Base-by-base conservation (phyloP, 1,140 invertebrate genomes). In the Philaenus spumarius region DNA sequence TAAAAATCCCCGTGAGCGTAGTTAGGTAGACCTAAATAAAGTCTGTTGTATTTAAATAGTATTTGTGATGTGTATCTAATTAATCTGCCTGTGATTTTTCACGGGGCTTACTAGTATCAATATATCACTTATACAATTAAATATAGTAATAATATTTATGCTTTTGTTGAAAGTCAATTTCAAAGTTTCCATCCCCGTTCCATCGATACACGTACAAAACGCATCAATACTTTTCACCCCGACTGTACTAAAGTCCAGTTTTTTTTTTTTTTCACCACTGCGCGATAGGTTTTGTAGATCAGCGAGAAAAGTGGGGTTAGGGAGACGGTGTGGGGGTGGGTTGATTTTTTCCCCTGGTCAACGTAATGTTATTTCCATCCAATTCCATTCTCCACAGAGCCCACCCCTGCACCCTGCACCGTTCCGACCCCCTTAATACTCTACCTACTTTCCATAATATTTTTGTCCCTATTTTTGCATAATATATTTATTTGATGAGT, bases 331-430 rank as follows among this genome's bases (percentile, higher is more conserved):
- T 7, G 37, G 52, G 52, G 24, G n/a, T 26, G 52, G 30, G 40
- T 37, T 17, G 42, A 39, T 43, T 55, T 55, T 55, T 55, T 55
- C 43, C 17, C 17, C 17, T 43, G 52, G 52, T 55, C 52, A 43
- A 55, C 52, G 52, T 55, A 55, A 55, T 55, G 52, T 55, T 55
- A 55, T 55, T 55, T 55, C 52, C 52, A 55, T 55, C 52, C 52
- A 55, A 55, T 55, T 55, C 52, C 52, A 55, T 55, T 55, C 52
- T 55, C 52, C 40, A 37, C 39, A 34, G 40, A 40, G 20, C 20
- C 52, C 50, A 20, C 17, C 50, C 50, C 50, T 14, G 9, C n/a
- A 30, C 50, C 50, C 50, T 14, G 9, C n/a, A 30, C 15, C 9
- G 11, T 35, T 22, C 30, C n/a, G 15, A 17, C 14, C 45, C 22